phyloP scores from a whole-genome alignment of 2,888 invertebrate species.

The Amblyteles armatorius region DNA sequence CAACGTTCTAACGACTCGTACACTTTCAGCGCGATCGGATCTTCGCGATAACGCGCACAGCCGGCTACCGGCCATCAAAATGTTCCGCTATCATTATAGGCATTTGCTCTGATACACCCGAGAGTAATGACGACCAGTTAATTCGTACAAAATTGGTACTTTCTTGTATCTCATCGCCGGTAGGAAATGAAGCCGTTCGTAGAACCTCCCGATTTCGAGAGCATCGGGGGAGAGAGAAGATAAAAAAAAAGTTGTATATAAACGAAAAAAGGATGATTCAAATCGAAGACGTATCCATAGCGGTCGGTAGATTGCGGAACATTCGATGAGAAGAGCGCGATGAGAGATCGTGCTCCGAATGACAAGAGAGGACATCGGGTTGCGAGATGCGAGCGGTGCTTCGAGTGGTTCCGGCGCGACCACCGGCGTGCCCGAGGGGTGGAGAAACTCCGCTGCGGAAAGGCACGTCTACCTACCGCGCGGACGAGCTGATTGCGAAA shows the following conservation, averaged over 20 bases:
- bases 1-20: conserved; percentile 22
- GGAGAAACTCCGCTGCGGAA: conserved; percentile 73
- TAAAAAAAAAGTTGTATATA: conserved; percentile 6
- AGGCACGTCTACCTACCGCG: conserved; percentile 79
- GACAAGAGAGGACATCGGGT: conserved; percentile 64
- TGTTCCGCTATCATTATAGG: conserved; percentile 23
- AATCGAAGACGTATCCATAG: conserved; percentile 53
- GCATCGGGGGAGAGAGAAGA: conserved; percentile 51
- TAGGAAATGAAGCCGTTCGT: conserved; percentile 61
- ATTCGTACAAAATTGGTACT: conserved; percentile 55
- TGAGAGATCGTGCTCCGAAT: conserved; percentile 69
- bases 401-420: conserved; percentile 56
- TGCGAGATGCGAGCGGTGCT: conserved; percentile 24
- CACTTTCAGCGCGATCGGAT: conserved; percentile 12
- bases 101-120: conserved; percentile 28
- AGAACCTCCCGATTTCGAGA: conserved; percentile 58
- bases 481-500: conserved; percentile 81
- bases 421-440: conserved; percentile 70
- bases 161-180: conserved; percentile 39
- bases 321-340: conserved; percentile 62
- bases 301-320: conserved; percentile 48
- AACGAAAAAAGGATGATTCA: conserved; percentile 38
- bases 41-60: conserved; percentile 9
- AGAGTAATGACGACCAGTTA: conserved; percentile 44
- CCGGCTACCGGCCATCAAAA: conserved; percentile 13